Percentiles rank a stretch among this genome's conserved stretches.
These are phyloP conservation scores for Desmophyllum pertusum DNA, from an alignment of 92 coral and sea anemone species.

Conservation along the genomic window DNA sequence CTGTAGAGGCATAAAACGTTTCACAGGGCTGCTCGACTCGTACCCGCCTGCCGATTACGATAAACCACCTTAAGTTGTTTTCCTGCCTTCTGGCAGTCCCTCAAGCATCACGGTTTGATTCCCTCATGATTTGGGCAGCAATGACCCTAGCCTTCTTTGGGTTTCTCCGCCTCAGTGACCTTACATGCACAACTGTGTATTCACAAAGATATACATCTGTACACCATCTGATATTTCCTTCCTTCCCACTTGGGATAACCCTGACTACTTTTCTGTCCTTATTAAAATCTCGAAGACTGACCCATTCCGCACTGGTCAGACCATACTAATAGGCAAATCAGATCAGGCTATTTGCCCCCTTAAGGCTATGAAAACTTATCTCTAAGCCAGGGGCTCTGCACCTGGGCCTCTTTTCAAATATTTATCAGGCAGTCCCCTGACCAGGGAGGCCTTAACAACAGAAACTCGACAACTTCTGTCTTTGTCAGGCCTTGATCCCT, in stretches of 20 bases:
- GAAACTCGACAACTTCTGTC: constrained; percentile 31
- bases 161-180: constrained; percentile 30
- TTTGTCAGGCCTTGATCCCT: background rate
- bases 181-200: constrained; percentile 33
- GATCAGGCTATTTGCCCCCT: constrained; percentile 32
- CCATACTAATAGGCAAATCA: constrained; percentile 40
- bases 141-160: constrained; percentile 50
- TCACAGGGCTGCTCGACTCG: constrained; percentile 36
- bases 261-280: constrained; percentile 2
- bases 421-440: constrained; percentile 7
- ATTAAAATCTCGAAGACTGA: constrained; percentile 45
- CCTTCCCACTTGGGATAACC: background rate
- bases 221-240: constrained; percentile 41
- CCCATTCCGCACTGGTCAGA: constrained; percentile 44
- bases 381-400: background rate
- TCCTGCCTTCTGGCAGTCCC: constrained; percentile 13
- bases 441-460: constrained; percentile 14
- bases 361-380: constrained; percentile 20
- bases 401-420: too few relatives aligned
- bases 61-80: constrained; percentile 31
- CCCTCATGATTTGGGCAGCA: constrained; percentile 39
- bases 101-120: background rate
- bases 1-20: constrained; percentile 52
- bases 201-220: constrained; percentile 17
- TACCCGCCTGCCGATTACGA: constrained; percentile 45